Evolutionary conservation across 1,140 invertebrate genomes (phyloP).

Genomic region (Drosophila arizonae): DNA sequence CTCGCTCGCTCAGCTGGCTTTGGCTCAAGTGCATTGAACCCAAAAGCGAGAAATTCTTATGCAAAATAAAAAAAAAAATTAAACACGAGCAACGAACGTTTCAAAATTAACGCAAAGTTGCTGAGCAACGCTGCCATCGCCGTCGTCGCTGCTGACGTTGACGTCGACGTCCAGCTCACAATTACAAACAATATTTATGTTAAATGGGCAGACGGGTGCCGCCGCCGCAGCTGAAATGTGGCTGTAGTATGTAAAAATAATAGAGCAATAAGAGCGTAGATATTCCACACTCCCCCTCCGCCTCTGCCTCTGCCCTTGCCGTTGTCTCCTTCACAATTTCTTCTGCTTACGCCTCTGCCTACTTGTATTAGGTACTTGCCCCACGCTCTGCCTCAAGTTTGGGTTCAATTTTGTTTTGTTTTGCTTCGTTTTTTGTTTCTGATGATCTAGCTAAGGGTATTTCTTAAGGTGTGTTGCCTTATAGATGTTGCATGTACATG

Average conservation of each 20-base stretch:
- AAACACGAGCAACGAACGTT: constrained; percentile 49
- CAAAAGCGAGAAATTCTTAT: constrained; percentile 76
- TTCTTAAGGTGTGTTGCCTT: background rate
- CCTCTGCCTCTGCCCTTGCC: background rate
- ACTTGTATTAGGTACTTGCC: constrained; percentile 8
- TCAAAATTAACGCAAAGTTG: constrained; percentile 74
- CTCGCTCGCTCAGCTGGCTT: constrained; percentile 27
- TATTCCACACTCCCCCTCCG: background rate
- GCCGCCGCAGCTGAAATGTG: constrained; percentile 22
- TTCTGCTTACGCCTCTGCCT: constrained; percentile 1
- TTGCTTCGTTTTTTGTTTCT: background rate
- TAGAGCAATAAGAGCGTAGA: constrained; percentile 19
- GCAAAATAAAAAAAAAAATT: constrained; percentile 52
- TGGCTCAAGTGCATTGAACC: constrained; percentile 75
- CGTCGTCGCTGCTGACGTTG: constrained; percentile 1
- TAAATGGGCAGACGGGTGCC: constrained; percentile 75
- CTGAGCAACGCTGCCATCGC: constrained; percentile 54
- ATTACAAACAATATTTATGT: constrained; percentile 80
- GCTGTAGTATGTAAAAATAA: constrained; percentile 52
- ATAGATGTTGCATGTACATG: background rate
- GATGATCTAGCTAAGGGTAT: background rate
- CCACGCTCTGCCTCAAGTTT: constrained; percentile 24
- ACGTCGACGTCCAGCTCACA: constrained; percentile 39
- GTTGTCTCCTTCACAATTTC: background rate
- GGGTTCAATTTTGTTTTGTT: constrained; percentile 21